Evolutionary conservation across 2,797 vertebrate species (phyloP), one percentile per base, ranked within the genome.

Genomic region (Euphonia xanthogaster): DNA sequence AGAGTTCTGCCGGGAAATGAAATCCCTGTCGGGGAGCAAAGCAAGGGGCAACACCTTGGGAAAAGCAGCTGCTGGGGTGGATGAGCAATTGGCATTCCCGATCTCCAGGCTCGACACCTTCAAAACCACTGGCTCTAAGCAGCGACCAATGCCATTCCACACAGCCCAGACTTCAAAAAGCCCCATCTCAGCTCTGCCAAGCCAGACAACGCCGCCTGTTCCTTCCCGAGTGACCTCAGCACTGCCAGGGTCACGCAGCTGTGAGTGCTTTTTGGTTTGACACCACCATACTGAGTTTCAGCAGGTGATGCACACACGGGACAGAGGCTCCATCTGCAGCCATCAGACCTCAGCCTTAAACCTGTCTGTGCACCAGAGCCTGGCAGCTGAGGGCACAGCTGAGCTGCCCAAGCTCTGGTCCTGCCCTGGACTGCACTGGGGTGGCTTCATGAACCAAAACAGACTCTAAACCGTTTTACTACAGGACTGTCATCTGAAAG

Each of bases 371-470:
- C 68, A 25, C 21, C 67, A 70, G 9, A 78, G 37, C 30, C 35
- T 9, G 21, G 14, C 51, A 62, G 62, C 84, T 4, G 2, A 23
- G 31, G 66, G 31, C 7, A 74, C 31, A 9, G 2, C 35, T 14
- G 42, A 71, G 37, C n/a, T 54, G 42, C 54, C 44, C 57, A 24
- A 78, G 67, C 0, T 6, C 72, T 37, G 57, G 57, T 81, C 25
- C 63, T 35, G 60, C 65, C 66, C 48, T 2, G 0, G 4, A 1
- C 1, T 11, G 8, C 4, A 1, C 1, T 11, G 8, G 4, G 9
- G 19, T 7, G n/a, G 27, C 45, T 68, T 67, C 4, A 0, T 1
- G 25, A 10, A 1, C 28, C 28, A 21, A 27, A 78, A 58, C 0
- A 1, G 35, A 35, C 12, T 73, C 60, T 22, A 2, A 71, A 44